Evolutionary conservation across 2,113 vertebrate genomes (phyloP).

Genomic region (Paradisaea rubra): DNA sequence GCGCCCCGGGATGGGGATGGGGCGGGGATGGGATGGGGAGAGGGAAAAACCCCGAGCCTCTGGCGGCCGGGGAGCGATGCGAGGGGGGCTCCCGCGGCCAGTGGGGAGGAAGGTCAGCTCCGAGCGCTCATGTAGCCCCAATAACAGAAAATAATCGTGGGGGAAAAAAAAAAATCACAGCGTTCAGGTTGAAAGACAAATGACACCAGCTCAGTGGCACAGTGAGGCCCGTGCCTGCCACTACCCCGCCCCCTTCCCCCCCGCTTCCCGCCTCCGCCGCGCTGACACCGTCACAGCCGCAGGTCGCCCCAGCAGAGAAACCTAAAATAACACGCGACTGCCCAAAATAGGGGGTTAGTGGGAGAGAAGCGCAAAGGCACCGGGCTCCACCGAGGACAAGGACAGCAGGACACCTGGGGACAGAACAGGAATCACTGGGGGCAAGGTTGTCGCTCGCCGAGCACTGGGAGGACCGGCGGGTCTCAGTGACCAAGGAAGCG

Average conservation of each 20-base stretch:
- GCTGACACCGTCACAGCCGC: neutral
- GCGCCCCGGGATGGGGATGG: no score
- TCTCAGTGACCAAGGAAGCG: neutral
- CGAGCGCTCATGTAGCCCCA: neutral
- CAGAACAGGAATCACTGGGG: neutral
- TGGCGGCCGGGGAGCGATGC: neutral
- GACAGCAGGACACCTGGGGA: neutral
- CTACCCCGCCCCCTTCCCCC: neutral
- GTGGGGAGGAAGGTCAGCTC: neutral
- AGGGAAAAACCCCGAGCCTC: neutral
- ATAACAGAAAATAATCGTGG: neutral
- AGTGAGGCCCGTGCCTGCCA: neutral
- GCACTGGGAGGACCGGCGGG: neutral
- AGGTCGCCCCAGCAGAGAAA: neutral
- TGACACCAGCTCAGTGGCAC: neutral
- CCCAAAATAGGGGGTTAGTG: rapidly evolving
- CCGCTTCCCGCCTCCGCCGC: neutral
- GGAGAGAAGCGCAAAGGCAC: neutral
- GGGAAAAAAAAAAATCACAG: no score
- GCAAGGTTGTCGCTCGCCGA: neutral
- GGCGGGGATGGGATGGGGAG: neutral
- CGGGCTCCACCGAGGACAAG: neutral
- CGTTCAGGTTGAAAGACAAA: neutral
- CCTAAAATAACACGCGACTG: neutral
- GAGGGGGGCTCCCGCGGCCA: neutral